Base-by-base conservation (phyloP, 2,888 invertebrate genomes). In the Cephus sareptanus region DNA sequence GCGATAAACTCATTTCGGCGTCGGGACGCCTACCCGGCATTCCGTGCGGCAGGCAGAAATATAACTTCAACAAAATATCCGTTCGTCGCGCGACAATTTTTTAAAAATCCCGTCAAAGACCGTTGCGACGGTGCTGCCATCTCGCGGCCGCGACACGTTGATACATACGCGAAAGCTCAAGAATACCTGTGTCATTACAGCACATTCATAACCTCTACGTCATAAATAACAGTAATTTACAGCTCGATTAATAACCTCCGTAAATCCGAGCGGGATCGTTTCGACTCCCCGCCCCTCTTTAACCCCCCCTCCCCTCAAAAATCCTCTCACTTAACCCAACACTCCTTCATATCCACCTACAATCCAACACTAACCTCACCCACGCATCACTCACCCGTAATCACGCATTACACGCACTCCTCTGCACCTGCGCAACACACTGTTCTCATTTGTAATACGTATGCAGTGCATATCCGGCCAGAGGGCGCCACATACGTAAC, bases 141-240 rank as follows among this genome's bases (percentile, higher is more conserved):
- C 71, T 71, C 1, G 33, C 71, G 33, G 33, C 71, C 71, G 56
- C 23, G 40, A 6, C 6, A 56, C 56, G 9, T 23, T 56, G 56
- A 56, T 56, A 23, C 23, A 56, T 9, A 23, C 9, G 56, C 56
- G 6, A 56, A 56, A 56, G 23, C 23, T 56, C 23, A 56, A 9
- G 56, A 23, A 56, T 9, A 56, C 56, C 23, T 56, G 56, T 71
- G 71, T 71, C 30, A 71, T 71, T 34, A 34, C 31, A 15, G 15
- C 71, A 75, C 69, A 78, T 78, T 76, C 75, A 76, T 78, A 75
- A 78, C 76, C 75, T 75, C 76, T 75, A 69, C 68, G 31, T 75
- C 40, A 78, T 78, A 78, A 78, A 78, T 78, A 76, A 77, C 75
- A 75, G 71, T 77, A 75, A 77, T 77, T 77, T 77, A 37, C 70